Conservation (phyloP, 2,888 invertebrate species). For the Protodeltote pygarga region DNA sequence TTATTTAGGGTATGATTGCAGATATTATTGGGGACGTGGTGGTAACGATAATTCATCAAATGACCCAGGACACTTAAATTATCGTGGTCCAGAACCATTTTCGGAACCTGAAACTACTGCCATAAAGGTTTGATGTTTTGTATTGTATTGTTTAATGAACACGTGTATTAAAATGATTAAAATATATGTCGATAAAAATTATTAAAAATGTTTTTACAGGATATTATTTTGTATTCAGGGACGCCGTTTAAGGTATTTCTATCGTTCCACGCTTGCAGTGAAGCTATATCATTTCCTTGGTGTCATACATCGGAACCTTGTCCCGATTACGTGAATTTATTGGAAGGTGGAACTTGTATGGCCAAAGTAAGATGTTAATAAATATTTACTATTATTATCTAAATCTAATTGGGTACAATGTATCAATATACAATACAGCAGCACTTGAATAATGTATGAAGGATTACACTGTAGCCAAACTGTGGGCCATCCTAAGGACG, state of each 20-base stretch:
- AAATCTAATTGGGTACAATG: too few relatives aligned
- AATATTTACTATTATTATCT: too few relatives aligned
- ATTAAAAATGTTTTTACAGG: conserved; percentile 61
- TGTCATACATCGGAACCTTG: conserved; percentile 75
- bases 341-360: conserved; percentile 78
- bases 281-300: conserved; percentile 80
- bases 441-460: too few relatives aligned
- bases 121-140: conserved; percentile 66
- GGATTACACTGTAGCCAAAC: too few relatives aligned
- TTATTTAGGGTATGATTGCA: conserved; percentile 44
- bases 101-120: conserved; percentile 79
- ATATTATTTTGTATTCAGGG: conserved; percentile 75
- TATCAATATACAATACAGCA: too few relatives aligned
- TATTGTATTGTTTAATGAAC: too few relatives aligned
- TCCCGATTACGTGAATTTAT: conserved; percentile 74
- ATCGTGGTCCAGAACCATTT: conserved; percentile 71
- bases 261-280: conserved; percentile 76
- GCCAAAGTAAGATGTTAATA: conserved; percentile 66
- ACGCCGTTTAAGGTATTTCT: conserved; percentile 78
- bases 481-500: too few relatives aligned
- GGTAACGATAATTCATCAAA: conserved; percentile 52
- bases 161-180: neutral
- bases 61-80: conserved; percentile 74
- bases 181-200: neutral
- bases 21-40: conserved; percentile 66